Percentiles rank a stretch among this genome's conserved stretches.
Evolutionary conservation across 2,888 invertebrate species (phyloP).

Genomic region (Liposcelis brunnea): DNA sequence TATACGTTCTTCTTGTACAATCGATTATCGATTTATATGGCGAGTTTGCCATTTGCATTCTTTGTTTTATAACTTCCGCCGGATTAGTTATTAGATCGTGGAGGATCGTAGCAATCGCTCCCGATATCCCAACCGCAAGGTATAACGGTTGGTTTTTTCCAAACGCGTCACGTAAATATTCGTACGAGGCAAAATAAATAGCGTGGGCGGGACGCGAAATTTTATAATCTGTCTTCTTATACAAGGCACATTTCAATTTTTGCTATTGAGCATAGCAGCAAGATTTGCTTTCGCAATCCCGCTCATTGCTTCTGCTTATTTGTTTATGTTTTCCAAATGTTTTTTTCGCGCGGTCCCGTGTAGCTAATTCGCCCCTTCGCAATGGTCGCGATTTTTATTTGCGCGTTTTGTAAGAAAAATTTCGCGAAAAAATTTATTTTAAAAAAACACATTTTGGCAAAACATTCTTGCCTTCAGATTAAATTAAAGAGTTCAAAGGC

Average conservation of each 20-base stretch:
- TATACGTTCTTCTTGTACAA: slow-evolving; percentile 29
- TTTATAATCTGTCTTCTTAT: no score
- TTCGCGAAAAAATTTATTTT: no score
- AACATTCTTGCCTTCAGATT: no score
- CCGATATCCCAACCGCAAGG: slow-evolving; percentile 51
- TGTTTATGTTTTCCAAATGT: no score
- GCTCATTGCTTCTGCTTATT: neutral
- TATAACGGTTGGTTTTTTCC: neutral
- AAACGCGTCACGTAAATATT: slow-evolving; percentile 5
- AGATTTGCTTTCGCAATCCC: neutral
- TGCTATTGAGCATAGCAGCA: no score
- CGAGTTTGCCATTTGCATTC: slow-evolving; percentile 44
- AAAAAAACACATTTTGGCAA: no score
- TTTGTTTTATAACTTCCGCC: slow-evolving; percentile 60
- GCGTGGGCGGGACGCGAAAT: slow-evolving; percentile 15
- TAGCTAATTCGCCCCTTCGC: no score
- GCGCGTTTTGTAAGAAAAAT: no score
- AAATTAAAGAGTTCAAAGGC: no score
- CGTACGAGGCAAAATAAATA: slow-evolving; percentile 14
- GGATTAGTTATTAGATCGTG: slow-evolving; percentile 99
- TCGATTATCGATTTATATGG: slow-evolving; percentile 35
- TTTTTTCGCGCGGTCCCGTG: no score
- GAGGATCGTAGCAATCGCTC: slow-evolving; percentile 78
- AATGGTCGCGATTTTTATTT: no score
- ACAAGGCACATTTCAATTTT: no score